Conservation (phyloP, 2,113 vertebrate genomes). For the Lycaon pictus region DNA sequence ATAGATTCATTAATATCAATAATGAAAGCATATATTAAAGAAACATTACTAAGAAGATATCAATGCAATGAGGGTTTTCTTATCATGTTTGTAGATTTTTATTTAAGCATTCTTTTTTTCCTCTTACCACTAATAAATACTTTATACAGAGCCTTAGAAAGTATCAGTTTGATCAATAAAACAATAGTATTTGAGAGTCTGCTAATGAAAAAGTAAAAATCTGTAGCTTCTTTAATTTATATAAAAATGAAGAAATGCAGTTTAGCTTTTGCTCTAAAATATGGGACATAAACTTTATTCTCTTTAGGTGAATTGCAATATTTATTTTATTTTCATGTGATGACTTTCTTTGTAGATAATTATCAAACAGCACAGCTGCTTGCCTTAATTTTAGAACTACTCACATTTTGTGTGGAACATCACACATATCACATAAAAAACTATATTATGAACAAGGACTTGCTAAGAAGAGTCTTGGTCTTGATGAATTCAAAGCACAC, state of each 20-base stretch:
- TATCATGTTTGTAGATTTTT: background rate
- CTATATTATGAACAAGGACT: slow-evolving; percentile 99
- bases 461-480: slow-evolving; percentile 96
- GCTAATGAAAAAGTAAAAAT: slow-evolving; percentile 52
- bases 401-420: slow-evolving; percentile 98
- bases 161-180: background rate
- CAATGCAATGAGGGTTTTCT: background rate
- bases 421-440: slow-evolving; percentile 99
- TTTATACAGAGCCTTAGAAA: slow-evolving; percentile 39
- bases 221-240: slow-evolving; percentile 7
- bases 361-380: slow-evolving; percentile 98
- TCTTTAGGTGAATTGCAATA: background rate
- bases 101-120: slow-evolving; percentile 24
- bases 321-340: slow-evolving; percentile 62
- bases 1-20: slow-evolving; percentile 21
- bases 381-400: slow-evolving; percentile 97
- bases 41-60: slow-evolving; percentile 11
- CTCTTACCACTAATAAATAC: slow-evolving; percentile 22
- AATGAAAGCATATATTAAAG: background rate
- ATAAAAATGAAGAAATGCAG: background rate
- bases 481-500: slow-evolving; percentile 99
- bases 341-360: slow-evolving; percentile 91
- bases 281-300: background rate
- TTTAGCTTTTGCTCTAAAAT: slow-evolving; percentile 43
- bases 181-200: slow-evolving; percentile 8